Percentiles rank a stretch among this genome's conserved stretches.
These are phyloP conservation scores for Pandemis cinnamomeana DNA, from an alignment of 2,888 invertebrate species.

Conservation along the genomic window DNA sequence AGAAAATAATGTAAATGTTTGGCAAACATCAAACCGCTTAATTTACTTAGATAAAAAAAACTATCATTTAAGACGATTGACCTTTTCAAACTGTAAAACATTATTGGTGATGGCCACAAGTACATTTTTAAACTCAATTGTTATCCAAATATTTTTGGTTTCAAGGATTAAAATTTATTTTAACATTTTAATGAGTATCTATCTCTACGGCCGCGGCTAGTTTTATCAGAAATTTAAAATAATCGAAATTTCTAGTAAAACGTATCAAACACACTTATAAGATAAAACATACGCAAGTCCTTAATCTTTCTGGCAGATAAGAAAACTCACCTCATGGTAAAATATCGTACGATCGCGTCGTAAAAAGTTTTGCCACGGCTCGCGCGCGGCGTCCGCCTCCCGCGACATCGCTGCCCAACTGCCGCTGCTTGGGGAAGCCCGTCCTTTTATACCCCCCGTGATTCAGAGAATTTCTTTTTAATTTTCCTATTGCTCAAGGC, in stretches of 20 bases:
- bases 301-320: not conserved
- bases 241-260: not conserved
- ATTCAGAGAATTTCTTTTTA: constrained; percentile 24
- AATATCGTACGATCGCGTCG: constrained; percentile 48
- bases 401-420: constrained; percentile 50
- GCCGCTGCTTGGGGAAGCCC: constrained; percentile 59
- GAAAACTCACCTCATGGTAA: constrained; percentile 35
- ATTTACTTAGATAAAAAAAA: no score
- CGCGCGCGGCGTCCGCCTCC: constrained; percentile 48
- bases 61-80: no score
- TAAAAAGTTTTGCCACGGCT: constrained; percentile 71
- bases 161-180: no score
- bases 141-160: no score
- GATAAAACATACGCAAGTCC: not conserved
- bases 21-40: no score
- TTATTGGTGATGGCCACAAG: no score
- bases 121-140: no score
- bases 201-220: not conserved
- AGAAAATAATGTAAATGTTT: no score
- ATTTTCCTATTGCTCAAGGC: not conserved
- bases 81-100: no score
- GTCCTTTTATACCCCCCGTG: constrained; percentile 64
- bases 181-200: no score
- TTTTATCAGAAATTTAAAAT: not conserved
- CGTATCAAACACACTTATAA: not conserved